Evolutionary conservation across 2,797 vertebrate species (phyloP).

Genomic region (Trichosurus vulpecula): DNA sequence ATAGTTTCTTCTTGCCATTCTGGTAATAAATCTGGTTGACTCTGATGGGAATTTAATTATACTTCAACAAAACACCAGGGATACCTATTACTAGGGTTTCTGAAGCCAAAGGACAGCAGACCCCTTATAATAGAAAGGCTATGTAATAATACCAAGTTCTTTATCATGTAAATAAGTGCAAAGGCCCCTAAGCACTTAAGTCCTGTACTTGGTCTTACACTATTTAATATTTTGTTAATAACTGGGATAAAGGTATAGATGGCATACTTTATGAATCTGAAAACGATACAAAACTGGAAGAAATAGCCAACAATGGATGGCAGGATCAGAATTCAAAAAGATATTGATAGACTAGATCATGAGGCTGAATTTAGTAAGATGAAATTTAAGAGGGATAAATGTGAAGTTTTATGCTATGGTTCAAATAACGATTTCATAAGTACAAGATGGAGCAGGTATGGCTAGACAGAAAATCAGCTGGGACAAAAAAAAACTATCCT

Average conservation of each 20-base stretch:
- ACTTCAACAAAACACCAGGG: conserved; percentile 57
- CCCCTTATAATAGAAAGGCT: conserved; percentile 47
- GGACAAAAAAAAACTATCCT: background rate
- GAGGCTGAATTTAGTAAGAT: background rate
- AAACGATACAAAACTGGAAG: background rate
- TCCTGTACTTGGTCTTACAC: background rate
- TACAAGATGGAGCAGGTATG: background rate
- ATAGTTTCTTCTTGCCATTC: conserved; percentile 47
- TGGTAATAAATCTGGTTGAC: conserved; percentile 67
- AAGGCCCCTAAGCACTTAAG: background rate
- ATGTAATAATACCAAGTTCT: conserved; percentile 45
- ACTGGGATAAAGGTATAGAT: background rate
- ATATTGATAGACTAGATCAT: background rate
- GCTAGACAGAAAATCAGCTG: background rate
- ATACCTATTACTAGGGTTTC: conserved; percentile 57
- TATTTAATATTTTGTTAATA: background rate
- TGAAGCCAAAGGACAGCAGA: conserved; percentile 33
- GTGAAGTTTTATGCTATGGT: background rate
- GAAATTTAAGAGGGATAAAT: background rate
- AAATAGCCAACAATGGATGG: background rate
- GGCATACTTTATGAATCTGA: background rate
- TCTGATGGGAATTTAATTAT: conserved; percentile 65
- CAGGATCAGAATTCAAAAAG: background rate
- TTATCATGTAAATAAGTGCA: conserved; percentile 40
- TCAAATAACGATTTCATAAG: background rate